Conservation (phyloP, 2,888 invertebrate genomes). For the Pterostichus niger region DNA sequence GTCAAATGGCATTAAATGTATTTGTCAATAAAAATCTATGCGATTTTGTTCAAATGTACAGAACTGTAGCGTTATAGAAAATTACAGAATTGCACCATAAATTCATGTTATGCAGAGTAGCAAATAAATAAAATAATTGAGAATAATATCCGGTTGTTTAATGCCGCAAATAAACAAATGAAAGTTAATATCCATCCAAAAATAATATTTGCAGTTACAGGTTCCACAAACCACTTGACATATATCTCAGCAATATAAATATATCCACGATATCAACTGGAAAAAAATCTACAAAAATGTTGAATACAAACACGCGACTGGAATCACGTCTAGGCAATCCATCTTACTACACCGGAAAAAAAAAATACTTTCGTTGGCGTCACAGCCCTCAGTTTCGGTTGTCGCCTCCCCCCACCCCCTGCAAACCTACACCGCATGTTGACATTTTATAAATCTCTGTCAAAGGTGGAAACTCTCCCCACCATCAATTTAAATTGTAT, state of each 20-base stretch:
- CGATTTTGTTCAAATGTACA: too few relatives aligned
- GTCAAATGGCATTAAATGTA: too few relatives aligned
- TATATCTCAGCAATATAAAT: conserved; percentile 24
- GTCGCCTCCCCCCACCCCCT: not conserved
- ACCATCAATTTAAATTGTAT: conserved; percentile 53
- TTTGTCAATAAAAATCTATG: too few relatives aligned
- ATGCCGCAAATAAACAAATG: not conserved
- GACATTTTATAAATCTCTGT: conserved; percentile 65
- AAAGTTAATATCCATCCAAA: not conserved
- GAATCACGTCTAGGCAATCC: conserved; percentile 33
- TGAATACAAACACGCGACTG: conserved; percentile 23
- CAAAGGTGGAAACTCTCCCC: conserved; percentile 20
- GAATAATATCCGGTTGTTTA: not conserved
- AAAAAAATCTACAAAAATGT: conserved; percentile 41
- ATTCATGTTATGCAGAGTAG: too few relatives aligned
- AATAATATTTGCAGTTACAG: not conserved
- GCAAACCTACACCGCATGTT: conserved; percentile 28
- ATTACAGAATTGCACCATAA: too few relatives aligned
- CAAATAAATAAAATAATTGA: too few relatives aligned
- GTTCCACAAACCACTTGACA: conserved; percentile 20
- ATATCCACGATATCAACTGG: conserved; percentile 16
- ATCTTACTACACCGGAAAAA: conserved; percentile 23
- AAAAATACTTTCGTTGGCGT: not conserved
- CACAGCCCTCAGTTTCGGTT: conserved; percentile 37
- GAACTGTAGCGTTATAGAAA: too few relatives aligned